Evolutionary conservation across 1,140 invertebrate genomes (phyloP), one percentile per base, ranked within the genome.

Genomic region (Drosophila asahinai): DNA sequence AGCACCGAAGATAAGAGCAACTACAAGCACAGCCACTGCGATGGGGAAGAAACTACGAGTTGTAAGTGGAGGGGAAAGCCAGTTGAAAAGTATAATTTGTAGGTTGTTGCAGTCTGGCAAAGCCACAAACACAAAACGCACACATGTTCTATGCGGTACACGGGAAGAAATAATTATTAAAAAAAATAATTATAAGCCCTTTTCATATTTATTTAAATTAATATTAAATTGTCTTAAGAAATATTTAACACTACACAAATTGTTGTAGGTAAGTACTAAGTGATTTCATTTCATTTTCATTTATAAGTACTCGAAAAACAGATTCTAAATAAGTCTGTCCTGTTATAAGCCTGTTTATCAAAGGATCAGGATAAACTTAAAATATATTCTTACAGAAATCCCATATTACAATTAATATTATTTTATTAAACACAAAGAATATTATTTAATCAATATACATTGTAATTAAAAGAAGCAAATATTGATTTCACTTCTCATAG

Each of bases 21-120:
- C 67, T 71, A 66, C 43, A 59, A 51, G 47, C 30, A 36, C 54
- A 57, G 9, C 33, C 0, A 48, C 42, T 40, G 22, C 19, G 22
- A 40, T 36, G 17, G 22, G 47, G 36, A 47, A 36, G 17, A 15
- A 55, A 48, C 54, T 36, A 73, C 47, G 5, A 19, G 14, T 30
- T 6, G 14, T 22, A 58, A n/a, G 49, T 58, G 30, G 54, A 36
- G 61, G 61, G 55, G 33, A 72, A 57, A 73, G 63, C 61, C 75
- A 81, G 70, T 81, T 90, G 81, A 81, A 76, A 89, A 86, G 77
- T 86, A 90, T 90, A 84, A 89, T 86, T 90, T 90, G 81, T 89
- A 73, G 58, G 47, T 47, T 81, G 77, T 64, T 76, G 74, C 79
- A 64, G 61, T 60, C 57, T 66, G 38, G n/a, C 59, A 25, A 54